Evolutionary conservation across 2,797 vertebrate genomes (phyloP).

Genomic region (Gouania willdenowi): DNA sequence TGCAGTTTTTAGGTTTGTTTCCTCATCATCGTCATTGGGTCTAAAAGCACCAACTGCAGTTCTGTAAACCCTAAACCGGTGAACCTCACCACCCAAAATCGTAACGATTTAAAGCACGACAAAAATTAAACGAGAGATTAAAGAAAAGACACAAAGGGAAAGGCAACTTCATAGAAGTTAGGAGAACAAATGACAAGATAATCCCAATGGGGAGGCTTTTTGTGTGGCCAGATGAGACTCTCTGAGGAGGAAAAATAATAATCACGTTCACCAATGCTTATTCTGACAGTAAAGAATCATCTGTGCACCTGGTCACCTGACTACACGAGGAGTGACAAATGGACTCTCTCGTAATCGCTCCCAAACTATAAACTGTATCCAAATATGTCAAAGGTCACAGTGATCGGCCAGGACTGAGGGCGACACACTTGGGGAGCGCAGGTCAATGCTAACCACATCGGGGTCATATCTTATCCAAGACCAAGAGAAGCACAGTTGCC

Average conservation of each 20-base stretch:
- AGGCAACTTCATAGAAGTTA: slow-evolving; percentile 99
- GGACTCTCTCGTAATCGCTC: background rate
- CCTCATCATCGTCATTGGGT: background rate
- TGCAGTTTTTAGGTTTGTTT: too few relatives aligned
- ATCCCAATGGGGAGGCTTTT: slow-evolving; percentile 80
- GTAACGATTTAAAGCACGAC: slow-evolving; percentile 62
- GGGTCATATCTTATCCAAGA: slow-evolving; percentile 22
- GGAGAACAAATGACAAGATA: slow-evolving; percentile 73
- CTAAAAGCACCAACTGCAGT: slow-evolving; percentile 7
- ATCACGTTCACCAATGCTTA: slow-evolving; percentile 5
- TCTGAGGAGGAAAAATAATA: slow-evolving; percentile 57
- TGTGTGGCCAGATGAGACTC: slow-evolving; percentile 62
- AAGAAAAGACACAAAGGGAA: slow-evolving; percentile 60
- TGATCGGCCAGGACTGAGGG: too few relatives aligned
- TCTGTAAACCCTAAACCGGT: slow-evolving; percentile 16
- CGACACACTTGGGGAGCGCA: too few relatives aligned
- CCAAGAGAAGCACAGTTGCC: slow-evolving; percentile 65
- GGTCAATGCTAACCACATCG: background rate
- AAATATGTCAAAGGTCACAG: background rate
- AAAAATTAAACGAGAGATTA: slow-evolving; percentile 31
- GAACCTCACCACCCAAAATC: slow-evolving; percentile 46
- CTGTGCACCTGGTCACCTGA: slow-evolving; percentile 6
- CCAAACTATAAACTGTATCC: background rate
- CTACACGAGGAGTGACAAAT: slow-evolving; percentile 10
- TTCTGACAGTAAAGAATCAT: slow-evolving; percentile 2